Conservation (phyloP, 2,113 vertebrate species). For the Numida meleagris region DNA sequence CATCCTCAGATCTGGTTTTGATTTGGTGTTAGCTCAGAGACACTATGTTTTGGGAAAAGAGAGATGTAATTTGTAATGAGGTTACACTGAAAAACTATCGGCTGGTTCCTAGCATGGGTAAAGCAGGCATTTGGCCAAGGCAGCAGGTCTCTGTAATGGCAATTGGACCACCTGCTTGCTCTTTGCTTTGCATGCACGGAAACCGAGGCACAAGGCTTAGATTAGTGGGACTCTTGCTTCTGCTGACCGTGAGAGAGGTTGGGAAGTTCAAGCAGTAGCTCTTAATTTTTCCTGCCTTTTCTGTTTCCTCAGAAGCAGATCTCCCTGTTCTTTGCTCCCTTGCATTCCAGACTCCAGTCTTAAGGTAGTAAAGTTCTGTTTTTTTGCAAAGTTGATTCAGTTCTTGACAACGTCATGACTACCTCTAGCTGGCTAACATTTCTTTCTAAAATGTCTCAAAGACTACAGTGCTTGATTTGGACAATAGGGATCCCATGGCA, state of each 20-base stretch:
- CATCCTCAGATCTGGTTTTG: neutral
- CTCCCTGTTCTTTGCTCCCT: neutral
- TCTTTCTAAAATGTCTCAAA: neutral
- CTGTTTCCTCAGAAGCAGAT: neutral
- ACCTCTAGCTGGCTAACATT: accelerated
- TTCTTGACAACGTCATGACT: accelerated
- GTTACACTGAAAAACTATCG: neutral
- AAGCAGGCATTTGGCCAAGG: neutral
- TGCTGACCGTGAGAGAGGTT: neutral
- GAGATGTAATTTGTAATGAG: neutral
- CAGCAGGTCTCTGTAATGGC: accelerated
- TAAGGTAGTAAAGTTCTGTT: neutral
- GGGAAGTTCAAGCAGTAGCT: neutral
- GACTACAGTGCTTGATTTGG: too few species aligned
- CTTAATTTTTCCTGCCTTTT: neutral
- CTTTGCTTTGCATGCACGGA: neutral
- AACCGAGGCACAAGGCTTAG: neutral
- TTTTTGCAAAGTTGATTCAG: neutral
- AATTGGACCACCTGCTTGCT: accelerated
- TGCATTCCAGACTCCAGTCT: neutral
- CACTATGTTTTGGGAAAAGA: neutral
- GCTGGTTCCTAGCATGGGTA: neutral
- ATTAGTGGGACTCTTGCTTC: neutral
- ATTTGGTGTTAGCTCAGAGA: neutral
- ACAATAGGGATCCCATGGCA: neutral